Percentiles rank a stretch among this genome's conserved stretches.
Conservation (phyloP, 2,888 invertebrate species). For the Cartodere bifasciata region DNA sequence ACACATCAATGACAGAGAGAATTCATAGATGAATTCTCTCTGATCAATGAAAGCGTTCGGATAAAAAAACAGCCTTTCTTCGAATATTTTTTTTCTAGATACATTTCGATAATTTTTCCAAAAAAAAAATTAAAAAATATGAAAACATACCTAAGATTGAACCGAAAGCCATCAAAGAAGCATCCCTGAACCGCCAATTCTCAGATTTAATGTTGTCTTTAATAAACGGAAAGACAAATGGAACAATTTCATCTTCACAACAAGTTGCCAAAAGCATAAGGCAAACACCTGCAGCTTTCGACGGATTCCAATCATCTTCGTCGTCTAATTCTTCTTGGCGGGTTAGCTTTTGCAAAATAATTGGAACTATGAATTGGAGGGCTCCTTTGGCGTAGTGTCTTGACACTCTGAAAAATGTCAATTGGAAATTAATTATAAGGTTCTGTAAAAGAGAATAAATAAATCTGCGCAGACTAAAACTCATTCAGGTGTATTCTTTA, state of each 20-base stretch:
- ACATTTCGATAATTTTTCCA: too few relatives aligned
- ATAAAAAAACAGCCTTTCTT: too few relatives aligned
- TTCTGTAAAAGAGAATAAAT: too few relatives aligned
- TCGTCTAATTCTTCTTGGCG: conserved; percentile 97
- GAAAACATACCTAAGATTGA: conserved; percentile 37
- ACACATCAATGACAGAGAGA: too few relatives aligned
- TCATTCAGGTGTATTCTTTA: too few relatives aligned
- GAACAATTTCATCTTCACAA: conserved; percentile 95
- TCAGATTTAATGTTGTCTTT: conserved; percentile 84
- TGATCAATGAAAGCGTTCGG: too few relatives aligned
- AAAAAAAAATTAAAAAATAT: too few relatives aligned
- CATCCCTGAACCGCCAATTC: conserved; percentile 81
- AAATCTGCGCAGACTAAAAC: too few relatives aligned
- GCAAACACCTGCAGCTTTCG: conserved; percentile 98
- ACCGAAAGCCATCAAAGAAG: conserved; percentile 98
- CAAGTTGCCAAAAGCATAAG: conserved; percentile 94
- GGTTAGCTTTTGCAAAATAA: conserved; percentile 84
- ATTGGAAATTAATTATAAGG: background rate
- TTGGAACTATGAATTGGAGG: conserved; percentile 85
- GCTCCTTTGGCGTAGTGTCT: conserved; percentile 98
- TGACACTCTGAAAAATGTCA: conserved; percentile 54
- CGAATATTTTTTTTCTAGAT: too few relatives aligned
- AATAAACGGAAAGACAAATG: conserved; percentile 90
- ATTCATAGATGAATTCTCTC: too few relatives aligned
- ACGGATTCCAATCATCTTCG: conserved; percentile 99